Evolutionary conservation across 35 echinoderm and acorn worm genomes (phyloP).

Genomic region (Ophiothrix spiculata): DNA sequence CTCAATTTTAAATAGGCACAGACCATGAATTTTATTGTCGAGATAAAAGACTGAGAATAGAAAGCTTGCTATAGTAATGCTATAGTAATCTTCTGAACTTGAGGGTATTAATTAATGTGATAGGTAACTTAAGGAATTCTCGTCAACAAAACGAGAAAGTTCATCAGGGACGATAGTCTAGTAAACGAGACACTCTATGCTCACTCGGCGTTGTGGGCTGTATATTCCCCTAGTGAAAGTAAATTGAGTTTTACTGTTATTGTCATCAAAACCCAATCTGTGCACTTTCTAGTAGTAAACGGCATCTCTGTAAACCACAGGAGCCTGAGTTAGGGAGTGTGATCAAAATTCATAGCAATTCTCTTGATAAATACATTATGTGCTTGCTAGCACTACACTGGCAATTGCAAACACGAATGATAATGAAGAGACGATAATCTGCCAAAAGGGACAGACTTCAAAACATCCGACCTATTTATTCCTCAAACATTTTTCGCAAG

Average conservation of each 20-base stretch:
- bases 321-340: neutral
- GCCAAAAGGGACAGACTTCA: neutral
- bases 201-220: too few species aligned
- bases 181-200: too few species aligned
- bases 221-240: too few species aligned
- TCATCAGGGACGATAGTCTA: neutral
- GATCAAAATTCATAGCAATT: neutral
- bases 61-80: neutral
- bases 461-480: neutral
- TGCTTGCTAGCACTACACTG: neutral
- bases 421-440: neutral
- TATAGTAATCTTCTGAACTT: neutral
- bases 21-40: neutral
- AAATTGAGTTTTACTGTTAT: too few species aligned
- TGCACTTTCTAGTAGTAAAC: too few species aligned
- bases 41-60: neutral
- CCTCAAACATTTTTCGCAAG: neutral
- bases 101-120: slow-evolving; percentile 6
- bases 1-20: neutral
- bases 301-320: too few species aligned
- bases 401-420: neutral
- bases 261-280: too few species aligned
- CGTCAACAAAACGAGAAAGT: neutral
- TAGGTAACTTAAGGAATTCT: neutral
- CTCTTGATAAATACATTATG: neutral